Conservation (phyloP, 2,113 vertebrate species). For the Lutjanus erythropterus region DNA sequence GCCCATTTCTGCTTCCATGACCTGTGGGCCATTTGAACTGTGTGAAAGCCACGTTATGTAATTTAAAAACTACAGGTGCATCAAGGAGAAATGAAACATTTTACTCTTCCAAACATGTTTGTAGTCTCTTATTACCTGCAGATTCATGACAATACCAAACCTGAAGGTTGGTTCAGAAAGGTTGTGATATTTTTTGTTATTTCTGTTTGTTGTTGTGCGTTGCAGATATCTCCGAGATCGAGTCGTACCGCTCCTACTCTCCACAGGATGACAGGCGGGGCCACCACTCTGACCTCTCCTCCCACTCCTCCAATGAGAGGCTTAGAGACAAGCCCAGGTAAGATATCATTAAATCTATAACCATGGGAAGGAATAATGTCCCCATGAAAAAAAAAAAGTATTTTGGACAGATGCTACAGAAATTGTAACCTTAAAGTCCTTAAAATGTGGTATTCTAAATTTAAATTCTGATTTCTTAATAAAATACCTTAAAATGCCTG, state of each 20-base stretch:
- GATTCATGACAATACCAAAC: background rate
- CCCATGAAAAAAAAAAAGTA: no score
- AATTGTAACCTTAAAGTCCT: no score
- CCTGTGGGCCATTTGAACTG: constrained; percentile 15
- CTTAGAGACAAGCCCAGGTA: constrained; percentile 93
- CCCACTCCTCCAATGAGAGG: constrained; percentile 95
- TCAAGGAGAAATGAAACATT: constrained; percentile 3
- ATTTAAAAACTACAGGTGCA: background rate
- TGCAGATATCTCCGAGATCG: constrained; percentile 97
- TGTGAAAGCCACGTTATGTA: constrained; percentile 2
- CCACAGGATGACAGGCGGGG: constrained; percentile 90
- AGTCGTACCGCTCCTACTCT: constrained; percentile 95
- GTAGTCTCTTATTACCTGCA: background rate
- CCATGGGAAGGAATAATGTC: background rate
- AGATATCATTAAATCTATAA: background rate
- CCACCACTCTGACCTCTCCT: constrained; percentile 93
- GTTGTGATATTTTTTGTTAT: constrained; percentile 16
- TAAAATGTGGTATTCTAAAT: no score
- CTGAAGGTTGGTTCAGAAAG: background rate
- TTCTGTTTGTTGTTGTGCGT: constrained; percentile 31
- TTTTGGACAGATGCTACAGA: background rate
- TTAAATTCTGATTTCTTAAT: no score
- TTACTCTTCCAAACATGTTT: background rate
- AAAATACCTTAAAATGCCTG: no score
- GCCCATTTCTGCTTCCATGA: background rate